Percentiles rank a stretch among this genome's conserved stretches.
phyloP scores from a whole-genome alignment of 35 echinoderm and acorn worm species.

The Eucidaris tribuloides region DNA sequence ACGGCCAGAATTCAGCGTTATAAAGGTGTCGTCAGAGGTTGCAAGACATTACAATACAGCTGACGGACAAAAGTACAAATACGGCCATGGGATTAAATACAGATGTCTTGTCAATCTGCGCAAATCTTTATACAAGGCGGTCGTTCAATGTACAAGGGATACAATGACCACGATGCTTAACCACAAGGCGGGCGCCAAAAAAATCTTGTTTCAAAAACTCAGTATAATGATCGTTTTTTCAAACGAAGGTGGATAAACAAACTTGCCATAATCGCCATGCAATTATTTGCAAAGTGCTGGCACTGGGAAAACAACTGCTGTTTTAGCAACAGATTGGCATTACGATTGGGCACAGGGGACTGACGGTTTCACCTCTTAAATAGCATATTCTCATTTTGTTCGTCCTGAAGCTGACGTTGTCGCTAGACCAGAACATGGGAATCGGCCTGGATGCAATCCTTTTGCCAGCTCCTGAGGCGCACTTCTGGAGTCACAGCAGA shows the following conservation, averaged over 20 bases:
- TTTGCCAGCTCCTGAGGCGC: background rate
- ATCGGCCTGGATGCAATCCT: conserved; percentile 8
- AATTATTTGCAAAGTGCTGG: background rate
- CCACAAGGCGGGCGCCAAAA: too few relatives aligned
- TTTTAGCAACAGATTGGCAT: background rate
- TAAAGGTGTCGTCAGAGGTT: too few relatives aligned
- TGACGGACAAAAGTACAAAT: too few relatives aligned
- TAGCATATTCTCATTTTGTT: background rate
- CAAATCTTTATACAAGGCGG: too few relatives aligned
- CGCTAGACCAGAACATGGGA: background rate
- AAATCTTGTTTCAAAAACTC: too few relatives aligned
- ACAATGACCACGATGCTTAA: too few relatives aligned
- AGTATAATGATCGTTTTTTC: conserved; percentile 3
- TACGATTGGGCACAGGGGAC: background rate
- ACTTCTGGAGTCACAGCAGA: background rate
- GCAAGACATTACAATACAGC: too few relatives aligned
- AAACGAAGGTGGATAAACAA: background rate
- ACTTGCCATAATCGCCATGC: background rate
- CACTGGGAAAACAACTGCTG: background rate
- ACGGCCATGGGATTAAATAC: too few relatives aligned
- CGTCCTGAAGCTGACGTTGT: background rate
- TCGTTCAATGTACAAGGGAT: too few relatives aligned
- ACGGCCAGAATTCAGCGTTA: too few relatives aligned
- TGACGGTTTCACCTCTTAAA: background rate
- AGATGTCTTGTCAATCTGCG: too few relatives aligned